Evolutionary conservation across 2,113 vertebrate species (phyloP), one percentile per base, ranked within the genome.

Genomic region (Poecilia latipinna): DNA sequence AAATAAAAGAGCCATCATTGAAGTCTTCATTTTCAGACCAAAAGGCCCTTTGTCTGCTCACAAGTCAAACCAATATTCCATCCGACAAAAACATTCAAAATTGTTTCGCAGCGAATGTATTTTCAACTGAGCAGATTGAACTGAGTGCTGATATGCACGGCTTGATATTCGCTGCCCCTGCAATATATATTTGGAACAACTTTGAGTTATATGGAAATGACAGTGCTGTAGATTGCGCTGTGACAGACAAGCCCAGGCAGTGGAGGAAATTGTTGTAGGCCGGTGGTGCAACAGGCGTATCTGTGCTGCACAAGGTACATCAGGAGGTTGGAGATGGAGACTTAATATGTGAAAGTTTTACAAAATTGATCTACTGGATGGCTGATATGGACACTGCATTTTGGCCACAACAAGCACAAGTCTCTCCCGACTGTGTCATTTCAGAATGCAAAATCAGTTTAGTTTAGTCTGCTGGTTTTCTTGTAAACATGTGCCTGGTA

Each of bases 241-340:
- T 62, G 68, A 54, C 24, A 33, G 37, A 75, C 33, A 74, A 67
- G 65, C 37, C 65, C 37, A 67, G n/a, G 51, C 32, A 51, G 22
- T 5, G 17, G 10, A 29, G 67, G 22, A 32, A 60, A 54, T 35
- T 71, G 57, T 35, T 67, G 51, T 39, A 79, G 37, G 68, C 19
- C 68, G 66, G 61, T 42, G 60, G 37, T 61, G 61, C 42, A 72
- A 60, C 60, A 37, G 65, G 8, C n/a, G 65, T 17, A 29, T 67
- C 64, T 61, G 24, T 29, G 31, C 37, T 63, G 74, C n/a, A 32
- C 31, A 29, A 15, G 29, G 42, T 26, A 61, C 17, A 44, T 60
- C 44, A 70, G 70, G 65, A 61, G 51, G 68, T 6, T 35, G 8
- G 67, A 72, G n/a, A 70, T 35, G 8, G 67, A 72, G n/a, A 70